Percentiles rank a stretch among this genome's conserved stretches.
These are phyloP conservation scores for Epirrhoe tristata DNA, from an alignment of 2,888 invertebrate genomes.

Conservation along the genomic window DNA sequence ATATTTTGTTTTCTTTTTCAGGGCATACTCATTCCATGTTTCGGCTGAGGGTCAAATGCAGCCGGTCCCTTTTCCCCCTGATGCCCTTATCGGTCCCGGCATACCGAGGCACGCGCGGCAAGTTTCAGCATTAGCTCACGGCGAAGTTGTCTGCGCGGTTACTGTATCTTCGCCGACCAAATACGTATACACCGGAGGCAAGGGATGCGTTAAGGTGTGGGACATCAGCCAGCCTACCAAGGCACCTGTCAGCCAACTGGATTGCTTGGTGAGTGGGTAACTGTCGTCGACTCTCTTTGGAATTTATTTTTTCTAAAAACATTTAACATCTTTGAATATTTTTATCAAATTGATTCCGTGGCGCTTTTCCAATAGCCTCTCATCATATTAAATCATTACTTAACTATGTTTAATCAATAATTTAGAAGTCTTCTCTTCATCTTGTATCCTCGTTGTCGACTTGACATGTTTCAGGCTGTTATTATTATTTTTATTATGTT, in stretches of 20 bases:
- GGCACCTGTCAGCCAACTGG: constrained; percentile 95
- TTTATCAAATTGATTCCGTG: too few relatives aligned
- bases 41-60: constrained; percentile 95
- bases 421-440: background rate
- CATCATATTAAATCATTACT: too few relatives aligned
- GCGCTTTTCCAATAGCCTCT: too few relatives aligned
- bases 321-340: too few relatives aligned
- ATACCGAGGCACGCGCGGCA: constrained; percentile 97
- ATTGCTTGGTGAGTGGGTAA: constrained; percentile 92
- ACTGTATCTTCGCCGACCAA: constrained; percentile 97
- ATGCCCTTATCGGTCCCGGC: constrained; percentile 96
- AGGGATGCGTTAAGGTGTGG: constrained; percentile 99
- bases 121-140: constrained; percentile 96
- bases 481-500: constrained; percentile 17
- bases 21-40: constrained; percentile 97
- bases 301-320: constrained; percentile 36
- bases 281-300: constrained; percentile 66
- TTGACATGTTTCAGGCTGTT: background rate
- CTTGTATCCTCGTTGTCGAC: constrained; percentile 1
- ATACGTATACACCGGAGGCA: constrained; percentile 98
- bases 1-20: constrained; percentile 68
- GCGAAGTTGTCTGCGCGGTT: constrained; percentile 98
- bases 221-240: constrained; percentile 96
- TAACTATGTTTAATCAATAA: background rate
- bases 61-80: constrained; percentile 97